These are phyloP conservation scores for Battus philenor DNA, from an alignment of 1,140 invertebrate species.

Conservation along the genomic window DNA sequence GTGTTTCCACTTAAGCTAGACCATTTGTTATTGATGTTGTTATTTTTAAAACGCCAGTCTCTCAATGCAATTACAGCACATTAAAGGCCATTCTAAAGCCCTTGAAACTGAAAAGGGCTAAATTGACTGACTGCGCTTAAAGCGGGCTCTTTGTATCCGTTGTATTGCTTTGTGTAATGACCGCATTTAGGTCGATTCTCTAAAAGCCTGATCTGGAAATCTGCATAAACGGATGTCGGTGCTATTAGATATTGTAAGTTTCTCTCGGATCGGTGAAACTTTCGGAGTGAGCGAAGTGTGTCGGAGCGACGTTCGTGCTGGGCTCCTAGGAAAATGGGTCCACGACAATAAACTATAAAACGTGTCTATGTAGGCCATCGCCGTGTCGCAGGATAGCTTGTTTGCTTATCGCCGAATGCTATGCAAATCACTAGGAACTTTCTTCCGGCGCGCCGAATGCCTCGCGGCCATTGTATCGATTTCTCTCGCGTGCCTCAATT, in stretches of 20 bases:
- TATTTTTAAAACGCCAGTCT: background rate
- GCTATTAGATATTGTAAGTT: conserved; percentile 70
- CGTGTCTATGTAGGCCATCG: conserved; percentile 68
- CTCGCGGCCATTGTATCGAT: conserved; percentile 57
- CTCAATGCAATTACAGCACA: background rate
- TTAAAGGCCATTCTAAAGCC: background rate
- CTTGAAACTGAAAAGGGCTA: background rate
- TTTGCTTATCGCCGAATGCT: conserved; percentile 35
- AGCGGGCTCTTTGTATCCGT: conserved; percentile 22
- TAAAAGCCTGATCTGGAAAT: conserved; percentile 68
- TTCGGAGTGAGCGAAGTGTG: conserved; percentile 67
- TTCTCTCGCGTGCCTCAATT: conserved; percentile 36
- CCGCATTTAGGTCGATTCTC: conserved; percentile 57
- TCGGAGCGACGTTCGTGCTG: conserved; percentile 43
- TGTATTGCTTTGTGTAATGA: conserved; percentile 43
- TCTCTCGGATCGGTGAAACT: conserved; percentile 68
- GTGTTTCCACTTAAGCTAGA: conserved; percentile 34
- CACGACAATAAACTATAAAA: conserved; percentile 62
- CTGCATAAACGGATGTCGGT: conserved; percentile 71
- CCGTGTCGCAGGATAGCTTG: conserved; percentile 30
- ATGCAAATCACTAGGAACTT: conserved; percentile 71
- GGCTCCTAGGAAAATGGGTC: conserved; percentile 67
- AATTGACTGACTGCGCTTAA: background rate
- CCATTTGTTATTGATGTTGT: conserved; percentile 18
- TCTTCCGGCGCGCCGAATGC: conserved; percentile 49